Evolutionary conservation across 2,888 invertebrate genomes (phyloP).

Genomic region (Nebria brevicollis): DNA sequence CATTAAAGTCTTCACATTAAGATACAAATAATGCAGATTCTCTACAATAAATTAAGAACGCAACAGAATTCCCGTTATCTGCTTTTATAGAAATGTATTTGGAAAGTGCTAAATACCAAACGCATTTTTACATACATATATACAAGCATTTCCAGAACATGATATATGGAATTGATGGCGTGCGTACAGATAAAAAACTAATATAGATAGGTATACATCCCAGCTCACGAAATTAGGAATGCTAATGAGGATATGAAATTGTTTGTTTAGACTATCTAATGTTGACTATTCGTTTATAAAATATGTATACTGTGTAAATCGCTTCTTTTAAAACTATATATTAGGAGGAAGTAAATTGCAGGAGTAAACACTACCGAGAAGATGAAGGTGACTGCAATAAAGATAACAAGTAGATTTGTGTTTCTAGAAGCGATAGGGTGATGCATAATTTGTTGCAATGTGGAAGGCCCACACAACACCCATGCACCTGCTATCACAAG

Average conservation of each 20-base stretch:
- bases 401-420: no score
- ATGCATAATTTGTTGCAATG: no score
- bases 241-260: background rate
- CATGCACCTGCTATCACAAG: no score
- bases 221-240: background rate
- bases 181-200: slow-evolving; percentile 8
- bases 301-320: no score
- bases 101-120: slow-evolving; percentile 29
- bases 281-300: no score
- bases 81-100: background rate
- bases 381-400: no score
- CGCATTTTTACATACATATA: slow-evolving; percentile 7
- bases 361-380: no score
- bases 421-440: no score
- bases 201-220: background rate
- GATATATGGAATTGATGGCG: slow-evolving; percentile 19
- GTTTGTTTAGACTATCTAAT: no score
- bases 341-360: no score
- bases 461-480: no score
- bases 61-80: slow-evolving; percentile 15
- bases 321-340: no score
- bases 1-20: slow-evolving; percentile 16
- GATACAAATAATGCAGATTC: slow-evolving; percentile 12
- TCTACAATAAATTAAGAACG: background rate
- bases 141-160: background rate